Evolutionary conservation across 1,140 invertebrate species (phyloP).

Genomic region (Streblospio benedicti): DNA sequence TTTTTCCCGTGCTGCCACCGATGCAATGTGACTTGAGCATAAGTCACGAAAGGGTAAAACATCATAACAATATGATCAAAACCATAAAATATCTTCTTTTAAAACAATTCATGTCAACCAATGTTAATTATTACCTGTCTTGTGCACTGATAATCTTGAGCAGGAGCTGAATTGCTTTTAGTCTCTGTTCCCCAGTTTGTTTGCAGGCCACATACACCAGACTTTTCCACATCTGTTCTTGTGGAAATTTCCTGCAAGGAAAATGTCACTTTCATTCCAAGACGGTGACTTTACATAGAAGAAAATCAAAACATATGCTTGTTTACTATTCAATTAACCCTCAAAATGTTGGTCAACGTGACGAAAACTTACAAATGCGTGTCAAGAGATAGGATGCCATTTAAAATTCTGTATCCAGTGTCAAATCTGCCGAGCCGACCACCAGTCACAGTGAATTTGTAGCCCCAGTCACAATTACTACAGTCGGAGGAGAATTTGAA

Average conservation of each 20-base stretch:
- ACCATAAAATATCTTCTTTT: too few species aligned
- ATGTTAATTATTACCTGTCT: constrained; percentile 26
- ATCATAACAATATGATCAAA: too few species aligned
- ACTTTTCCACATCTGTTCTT: constrained; percentile 36
- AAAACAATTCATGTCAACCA: too few species aligned
- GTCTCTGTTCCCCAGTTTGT: constrained; percentile 35
- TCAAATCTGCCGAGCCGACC: constrained; percentile 40
- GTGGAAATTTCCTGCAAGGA: constrained; percentile 29
- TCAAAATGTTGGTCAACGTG: too few species aligned
- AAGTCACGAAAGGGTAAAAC: too few species aligned
- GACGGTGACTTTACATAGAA: too few species aligned
- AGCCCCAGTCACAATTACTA: constrained; percentile 35
- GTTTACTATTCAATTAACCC: too few species aligned
- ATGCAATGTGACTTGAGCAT: too few species aligned
- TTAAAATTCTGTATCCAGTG: constrained; percentile 41
- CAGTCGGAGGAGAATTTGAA: constrained; percentile 31
- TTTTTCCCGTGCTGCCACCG: too few species aligned
- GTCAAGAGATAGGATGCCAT: constrained; percentile 32
- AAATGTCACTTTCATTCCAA: too few species aligned
- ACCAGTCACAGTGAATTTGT: constrained; percentile 42
- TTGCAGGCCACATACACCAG: constrained; percentile 40
- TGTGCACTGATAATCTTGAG: constrained; percentile 35
- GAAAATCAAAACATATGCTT: too few species aligned
- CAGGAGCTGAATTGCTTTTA: constrained; percentile 40
- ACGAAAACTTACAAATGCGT: too few species aligned